Conservation (phyloP, 2,113 vertebrate species). For the Trematomus loennbergii region DNA sequence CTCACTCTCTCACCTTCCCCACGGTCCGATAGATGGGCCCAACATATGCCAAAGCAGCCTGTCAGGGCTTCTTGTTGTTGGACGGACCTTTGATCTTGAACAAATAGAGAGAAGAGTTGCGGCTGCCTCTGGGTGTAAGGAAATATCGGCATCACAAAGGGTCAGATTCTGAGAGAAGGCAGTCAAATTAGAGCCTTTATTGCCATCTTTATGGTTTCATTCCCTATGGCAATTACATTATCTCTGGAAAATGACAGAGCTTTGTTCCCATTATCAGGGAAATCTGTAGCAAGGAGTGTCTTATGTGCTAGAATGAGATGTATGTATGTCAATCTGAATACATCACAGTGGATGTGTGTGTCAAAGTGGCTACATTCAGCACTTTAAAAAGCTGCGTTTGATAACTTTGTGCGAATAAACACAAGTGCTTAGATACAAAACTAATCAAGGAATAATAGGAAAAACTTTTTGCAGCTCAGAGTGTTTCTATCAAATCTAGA, state of each 20-base stretch:
- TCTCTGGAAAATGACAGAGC: constrained; percentile 71
- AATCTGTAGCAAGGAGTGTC: constrained; percentile 59
- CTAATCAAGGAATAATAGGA: constrained; percentile 6
- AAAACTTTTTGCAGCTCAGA: constrained; percentile 29
- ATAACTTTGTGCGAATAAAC: constrained; percentile 33
- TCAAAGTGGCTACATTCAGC: constrained; percentile 8
- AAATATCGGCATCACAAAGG: constrained; percentile 65
- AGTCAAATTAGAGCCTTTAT: constrained; percentile 79
- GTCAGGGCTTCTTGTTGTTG: constrained; percentile 70
- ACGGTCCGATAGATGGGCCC: constrained; percentile 53
- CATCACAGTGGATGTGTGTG: constrained; percentile 20
- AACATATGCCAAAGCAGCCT: constrained; percentile 52
- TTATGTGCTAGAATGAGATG: constrained; percentile 62
- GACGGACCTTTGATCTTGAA: constrained; percentile 76
- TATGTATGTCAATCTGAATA: constrained; percentile 56
- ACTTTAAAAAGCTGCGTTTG: constrained; percentile 14
- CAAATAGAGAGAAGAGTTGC: constrained; percentile 69
- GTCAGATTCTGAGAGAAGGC: constrained; percentile 69
- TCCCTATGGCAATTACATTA: constrained; percentile 77
- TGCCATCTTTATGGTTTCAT: constrained; percentile 72
- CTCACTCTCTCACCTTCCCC: constrained; percentile 63
- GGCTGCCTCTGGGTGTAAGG: constrained; percentile 58
- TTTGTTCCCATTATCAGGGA: constrained; percentile 70
- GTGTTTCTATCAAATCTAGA: constrained; percentile 64
- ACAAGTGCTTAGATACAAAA: background rate